Evolutionary conservation across 2,113 vertebrate species (phyloP), one percentile per base, ranked within the genome.

Genomic region (Rhizomys pruinosus): DNA sequence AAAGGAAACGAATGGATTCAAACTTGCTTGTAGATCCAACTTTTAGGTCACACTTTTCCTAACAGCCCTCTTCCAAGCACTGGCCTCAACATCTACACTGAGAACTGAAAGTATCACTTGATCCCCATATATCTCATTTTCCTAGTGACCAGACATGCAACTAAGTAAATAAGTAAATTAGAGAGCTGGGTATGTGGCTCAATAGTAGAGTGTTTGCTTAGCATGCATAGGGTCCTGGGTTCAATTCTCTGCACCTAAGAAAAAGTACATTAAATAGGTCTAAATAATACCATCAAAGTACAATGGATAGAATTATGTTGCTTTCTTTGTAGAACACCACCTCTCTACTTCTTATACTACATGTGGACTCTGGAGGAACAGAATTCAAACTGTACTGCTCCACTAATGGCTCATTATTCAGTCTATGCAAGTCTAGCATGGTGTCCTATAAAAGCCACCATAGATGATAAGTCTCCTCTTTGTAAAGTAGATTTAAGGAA

Each of bases 1-100:
- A 84, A 95, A 9, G 55, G 42, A 88, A 91, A 32, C 37, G 84
- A 94, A 37, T n/a, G 76, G 23, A 39, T 73, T 87, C 71, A 37
- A 42, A 44, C n/a, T 23, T 59, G 42, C 32, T 61, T 84, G 39
- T 27, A 47, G n/a, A 66, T 37, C 5, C 37, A 76, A n/a, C 29
- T 92, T n/a, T 25, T 23, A 34, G 47, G n/a, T 92, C 11, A 66
- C 3, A 39, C n/a, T n/a, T n/a, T n/a, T n/a, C n/a, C n/a, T n/a
- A n/a, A n/a, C n/a, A 34, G 47, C 15, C 69, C 5, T 76, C 66
- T 78, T 55, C 59, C 68, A 27, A 64, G 25, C 59, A 19, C 61
- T 61, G 12, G 6, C 37, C 52, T 37, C 19, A 16, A 22, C 34
- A n/a, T n/a, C 42, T 72, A 61, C 0, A 20, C 10, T 20, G 61